These are phyloP conservation scores for Campoplex capitator DNA, from an alignment of 2,888 invertebrate genomes.

Conservation along the genomic window DNA sequence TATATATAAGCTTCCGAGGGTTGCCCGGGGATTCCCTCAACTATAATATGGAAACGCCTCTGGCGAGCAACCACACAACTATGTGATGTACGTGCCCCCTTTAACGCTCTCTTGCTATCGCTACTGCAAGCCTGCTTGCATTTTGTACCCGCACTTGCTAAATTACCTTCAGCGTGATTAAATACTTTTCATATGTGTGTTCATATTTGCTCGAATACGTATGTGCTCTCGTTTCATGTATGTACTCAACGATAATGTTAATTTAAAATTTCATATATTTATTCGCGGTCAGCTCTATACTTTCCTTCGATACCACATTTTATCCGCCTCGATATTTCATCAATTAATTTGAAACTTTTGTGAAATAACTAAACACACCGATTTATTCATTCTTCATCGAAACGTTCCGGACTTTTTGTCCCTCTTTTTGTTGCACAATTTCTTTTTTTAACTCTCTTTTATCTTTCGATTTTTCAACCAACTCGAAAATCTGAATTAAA, in stretches of 20 bases:
- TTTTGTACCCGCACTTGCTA: background rate
- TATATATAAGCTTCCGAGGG: too few species aligned
- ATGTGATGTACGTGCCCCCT: background rate
- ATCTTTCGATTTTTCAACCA: background rate
- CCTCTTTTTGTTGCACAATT: too few species aligned
- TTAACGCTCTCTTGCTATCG: background rate
- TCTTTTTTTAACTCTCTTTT: background rate
- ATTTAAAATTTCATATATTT: background rate
- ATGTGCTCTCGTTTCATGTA: background rate
- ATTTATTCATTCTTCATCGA: background rate
- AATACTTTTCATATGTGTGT: background rate
- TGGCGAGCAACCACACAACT: constrained; percentile 13
- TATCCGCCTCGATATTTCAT: background rate
- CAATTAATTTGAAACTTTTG: background rate
- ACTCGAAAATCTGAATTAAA: background rate
- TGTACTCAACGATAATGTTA: background rate
- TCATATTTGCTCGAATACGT: background rate
- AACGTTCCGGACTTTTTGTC: background rate
- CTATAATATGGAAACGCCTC: constrained; percentile 27
- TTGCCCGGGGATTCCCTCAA: constrained; percentile 18
- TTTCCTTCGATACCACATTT: background rate
- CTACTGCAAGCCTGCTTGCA: background rate
- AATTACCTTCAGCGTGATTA: background rate
- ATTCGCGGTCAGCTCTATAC: background rate
- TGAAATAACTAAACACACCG: background rate